Evolutionary conservation across 2,113 vertebrate species (phyloP).

Genomic region (Coregonus clupeaformis): DNA sequence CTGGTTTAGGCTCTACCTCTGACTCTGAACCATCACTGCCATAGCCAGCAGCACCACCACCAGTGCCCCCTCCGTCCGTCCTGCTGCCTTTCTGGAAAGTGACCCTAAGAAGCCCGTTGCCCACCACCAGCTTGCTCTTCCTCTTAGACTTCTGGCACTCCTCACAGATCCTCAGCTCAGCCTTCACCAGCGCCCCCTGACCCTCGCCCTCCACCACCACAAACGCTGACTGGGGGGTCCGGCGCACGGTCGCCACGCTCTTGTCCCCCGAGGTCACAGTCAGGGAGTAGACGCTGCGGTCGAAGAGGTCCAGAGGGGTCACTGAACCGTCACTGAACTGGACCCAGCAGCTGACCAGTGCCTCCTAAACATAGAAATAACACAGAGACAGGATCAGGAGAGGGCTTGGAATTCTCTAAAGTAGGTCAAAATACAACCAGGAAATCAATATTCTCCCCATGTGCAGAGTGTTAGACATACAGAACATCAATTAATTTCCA

Average conservation of each 20-base stretch:
- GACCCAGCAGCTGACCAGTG: constrained; percentile 88
- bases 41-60: constrained; percentile 26
- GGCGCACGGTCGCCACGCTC: constrained; percentile 82
- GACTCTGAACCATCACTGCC: constrained; percentile 22
- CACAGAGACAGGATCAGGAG: neutral
- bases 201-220: constrained; percentile 80
- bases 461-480: no score
- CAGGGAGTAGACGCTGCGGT: constrained; percentile 82
- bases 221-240: constrained; percentile 71
- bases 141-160: constrained; percentile 91
- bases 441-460: neutral
- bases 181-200: constrained; percentile 78
- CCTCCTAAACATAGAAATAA: constrained; percentile 75
- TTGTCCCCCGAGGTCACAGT: constrained; percentile 82
- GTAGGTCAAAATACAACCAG: neutral
- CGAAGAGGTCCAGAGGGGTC: constrained; percentile 85
- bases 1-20: constrained; percentile 52
- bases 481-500: neutral
- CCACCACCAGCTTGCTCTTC: constrained; percentile 83
- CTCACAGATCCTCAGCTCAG: constrained; percentile 89
- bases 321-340: constrained; percentile 90
- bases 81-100: constrained; percentile 72
- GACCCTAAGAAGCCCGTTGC: constrained; percentile 75
- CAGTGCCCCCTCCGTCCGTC: constrained; percentile 17
- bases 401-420: no score